These are phyloP conservation scores for Himalopsyche phryganea DNA, from an alignment of 1,140 invertebrate species.

Conservation along the genomic window DNA sequence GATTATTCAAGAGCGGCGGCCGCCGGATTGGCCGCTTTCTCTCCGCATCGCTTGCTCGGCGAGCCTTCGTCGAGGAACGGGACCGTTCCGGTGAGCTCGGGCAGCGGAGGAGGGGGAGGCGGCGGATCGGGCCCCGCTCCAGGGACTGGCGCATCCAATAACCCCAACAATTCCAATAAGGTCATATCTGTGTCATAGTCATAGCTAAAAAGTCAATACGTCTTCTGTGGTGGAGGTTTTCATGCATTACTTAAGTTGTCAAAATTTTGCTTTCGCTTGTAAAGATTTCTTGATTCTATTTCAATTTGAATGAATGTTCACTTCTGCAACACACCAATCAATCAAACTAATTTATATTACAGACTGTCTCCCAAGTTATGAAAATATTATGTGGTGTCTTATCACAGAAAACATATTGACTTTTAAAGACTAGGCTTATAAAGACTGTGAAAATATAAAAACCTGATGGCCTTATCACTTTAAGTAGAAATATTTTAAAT, in stretches of 20 bases:
- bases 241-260: neutral
- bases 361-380: too few relatives aligned
- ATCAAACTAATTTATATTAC: too few relatives aligned
- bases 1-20: slow-evolving; percentile 4
- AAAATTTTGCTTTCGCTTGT: neutral
- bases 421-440: slow-evolving; percentile 14
- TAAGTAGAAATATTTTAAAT: slow-evolving; percentile 2
- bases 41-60: slow-evolving; percentile 42
- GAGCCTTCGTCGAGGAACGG: slow-evolving; percentile 29
- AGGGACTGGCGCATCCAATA: slow-evolving; percentile 27
- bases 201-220: slow-evolving; percentile 35
- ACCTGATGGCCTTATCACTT: slow-evolving; percentile 26
- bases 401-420: slow-evolving; percentile 33
- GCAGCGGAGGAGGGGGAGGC: slow-evolving; percentile 12
- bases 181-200: slow-evolving; percentile 52
- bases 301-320: too few relatives aligned
- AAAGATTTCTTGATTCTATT: too few relatives aligned
- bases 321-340: too few relatives aligned
- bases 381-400: neutral
- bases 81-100: slow-evolving; percentile 14
- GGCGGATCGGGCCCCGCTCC: slow-evolving; percentile 38
- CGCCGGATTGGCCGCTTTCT: slow-evolving; percentile 2
- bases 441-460: slow-evolving; percentile 13
- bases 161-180: slow-evolving; percentile 36
- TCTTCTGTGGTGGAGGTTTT: slow-evolving; percentile 28